Evolutionary conservation across 2,888 invertebrate species (phyloP), one percentile per base, ranked within the genome.

Genomic region (Folsomia manolachei): DNA sequence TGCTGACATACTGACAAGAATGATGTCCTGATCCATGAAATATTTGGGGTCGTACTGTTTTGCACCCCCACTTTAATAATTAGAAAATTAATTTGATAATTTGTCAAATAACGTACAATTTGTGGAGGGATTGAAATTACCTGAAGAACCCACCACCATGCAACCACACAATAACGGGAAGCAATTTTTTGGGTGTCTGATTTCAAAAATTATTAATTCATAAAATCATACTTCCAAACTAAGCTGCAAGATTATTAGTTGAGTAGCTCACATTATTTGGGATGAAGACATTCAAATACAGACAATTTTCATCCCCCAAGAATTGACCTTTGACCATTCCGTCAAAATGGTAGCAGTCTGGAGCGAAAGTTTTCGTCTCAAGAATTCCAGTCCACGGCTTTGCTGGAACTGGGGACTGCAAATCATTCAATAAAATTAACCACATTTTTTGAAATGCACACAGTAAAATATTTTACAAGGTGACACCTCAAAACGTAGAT

Each of bases 331-430:
- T 70, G 1, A 73, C 53, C 53, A 78, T 23, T 1, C 69, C 63
- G 27, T 75, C 77, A 25, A 71, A 66, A 27, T 78, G 78, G n/a
- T 71, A 62, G 65, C 78, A 78, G 21, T 65, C 64, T 21, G 70
- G 56, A 1, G 71, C 69, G 65, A 71, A 73, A n/a, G 62, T 70
- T 2, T 65, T 71, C 1, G 68, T 71, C 19, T 69, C 27, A 7
- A 63, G 70, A 19, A 78, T 27, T 14, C 69, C 73, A 14, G 61
- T 51, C 78, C 78, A 78, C 19, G 62, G 24, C 11, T 67, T 69
- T 1, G 71, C 23, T 1, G 78, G 74, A 18, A 71, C 39, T n/a
- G 78, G 73, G 14, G 73, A 25, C 72, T 77, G 18, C 24, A 70
- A 26, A n/a, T n/a, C n/a, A n/a, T n/a, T n/a, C n/a, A n/a, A n/a